These are phyloP conservation scores for Pemphredon lugubris DNA, from an alignment of 2,888 invertebrate species.

Conservation along the genomic window DNA sequence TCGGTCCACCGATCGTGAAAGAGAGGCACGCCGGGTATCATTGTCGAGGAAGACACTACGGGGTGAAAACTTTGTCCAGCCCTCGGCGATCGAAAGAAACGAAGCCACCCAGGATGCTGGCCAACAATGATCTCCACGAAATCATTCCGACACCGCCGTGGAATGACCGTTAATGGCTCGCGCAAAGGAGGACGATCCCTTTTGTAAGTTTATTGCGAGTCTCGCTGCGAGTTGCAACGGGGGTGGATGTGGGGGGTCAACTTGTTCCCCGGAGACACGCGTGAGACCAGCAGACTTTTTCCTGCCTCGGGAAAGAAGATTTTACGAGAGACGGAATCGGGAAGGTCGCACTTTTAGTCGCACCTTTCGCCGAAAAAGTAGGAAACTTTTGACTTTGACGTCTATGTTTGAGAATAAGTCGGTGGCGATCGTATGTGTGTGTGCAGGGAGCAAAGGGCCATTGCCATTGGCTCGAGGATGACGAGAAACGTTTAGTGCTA, in stretches of 20 bases:
- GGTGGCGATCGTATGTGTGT: neutral
- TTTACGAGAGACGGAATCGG: neutral
- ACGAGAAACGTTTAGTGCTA: too few relatives aligned
- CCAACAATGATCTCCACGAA: slow-evolving; percentile 58
- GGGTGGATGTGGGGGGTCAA: neutral
- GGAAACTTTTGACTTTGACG: slow-evolving; percentile 26
- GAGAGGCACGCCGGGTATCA: slow-evolving; percentile 37
- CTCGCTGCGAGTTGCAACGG: slow-evolving; percentile 19
- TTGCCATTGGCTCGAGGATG: neutral
- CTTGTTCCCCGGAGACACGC: slow-evolving; percentile 30
- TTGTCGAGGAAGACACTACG: slow-evolving; percentile 34
- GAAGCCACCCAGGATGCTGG: slow-evolving; percentile 60
- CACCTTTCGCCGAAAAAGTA: neutral
- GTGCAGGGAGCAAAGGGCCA: neutral
- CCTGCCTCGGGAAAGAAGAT: slow-evolving; percentile 22
- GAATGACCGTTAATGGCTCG: slow-evolving; percentile 59
- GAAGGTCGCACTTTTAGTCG: neutral
- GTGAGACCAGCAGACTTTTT: slow-evolving; percentile 18
- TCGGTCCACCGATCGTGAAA: slow-evolving; percentile 29
- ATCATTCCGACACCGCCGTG: slow-evolving; percentile 47
- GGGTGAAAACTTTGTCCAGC: slow-evolving; percentile 52
- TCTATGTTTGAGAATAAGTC: slow-evolving; percentile 38
- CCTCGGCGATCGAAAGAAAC: slow-evolving; percentile 40
- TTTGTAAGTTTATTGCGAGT: slow-evolving; percentile 51
- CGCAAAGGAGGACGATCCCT: slow-evolving; percentile 41